Percentiles rank a stretch among this genome's conserved stretches.
Evolutionary conservation across 2,797 vertebrate genomes (phyloP).

Genomic region (Lacerta viridis): DNA sequence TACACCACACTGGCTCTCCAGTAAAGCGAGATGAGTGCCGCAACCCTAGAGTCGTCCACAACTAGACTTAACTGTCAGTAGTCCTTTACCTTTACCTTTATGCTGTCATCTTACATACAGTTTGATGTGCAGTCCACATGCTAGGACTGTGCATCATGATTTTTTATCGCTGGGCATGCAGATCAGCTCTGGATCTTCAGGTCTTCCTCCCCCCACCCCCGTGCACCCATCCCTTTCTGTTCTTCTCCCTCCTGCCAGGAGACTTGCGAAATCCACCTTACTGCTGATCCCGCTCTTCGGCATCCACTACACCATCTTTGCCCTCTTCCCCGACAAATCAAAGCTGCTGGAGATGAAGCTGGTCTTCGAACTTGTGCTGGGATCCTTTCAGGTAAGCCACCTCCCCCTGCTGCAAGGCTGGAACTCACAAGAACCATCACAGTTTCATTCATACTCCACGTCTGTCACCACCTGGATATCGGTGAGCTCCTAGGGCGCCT

Average conservation of each 20-base stretch:
- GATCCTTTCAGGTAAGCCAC: constrained; percentile 93
- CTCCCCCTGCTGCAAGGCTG: background rate
- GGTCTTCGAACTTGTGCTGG: constrained; percentile 93
- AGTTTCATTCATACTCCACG: background rate
- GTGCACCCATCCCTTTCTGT: background rate
- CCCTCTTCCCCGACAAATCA: constrained; percentile 93
- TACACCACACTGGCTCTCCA: no score
- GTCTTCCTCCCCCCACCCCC: background rate
- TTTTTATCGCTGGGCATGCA: no score
- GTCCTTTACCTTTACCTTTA: no score
- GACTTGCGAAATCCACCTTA: constrained; percentile 95
- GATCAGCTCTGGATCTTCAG: background rate
- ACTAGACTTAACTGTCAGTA: no score
- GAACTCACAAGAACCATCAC: background rate
- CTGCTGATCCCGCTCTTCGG: constrained; percentile 97
- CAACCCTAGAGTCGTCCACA: no score
- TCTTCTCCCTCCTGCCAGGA: constrained; percentile 82
- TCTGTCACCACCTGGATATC: background rate
- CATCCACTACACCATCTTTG: constrained; percentile 94
- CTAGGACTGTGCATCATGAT: no score
- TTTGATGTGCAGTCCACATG: no score
- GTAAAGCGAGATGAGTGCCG: no score
- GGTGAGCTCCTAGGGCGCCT: background rate
- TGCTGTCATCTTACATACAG: no score
- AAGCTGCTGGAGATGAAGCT: constrained; percentile 84